These are phyloP conservation scores for Tholera decimalis DNA, from an alignment of 2,888 invertebrate species.

Conservation along the genomic window DNA sequence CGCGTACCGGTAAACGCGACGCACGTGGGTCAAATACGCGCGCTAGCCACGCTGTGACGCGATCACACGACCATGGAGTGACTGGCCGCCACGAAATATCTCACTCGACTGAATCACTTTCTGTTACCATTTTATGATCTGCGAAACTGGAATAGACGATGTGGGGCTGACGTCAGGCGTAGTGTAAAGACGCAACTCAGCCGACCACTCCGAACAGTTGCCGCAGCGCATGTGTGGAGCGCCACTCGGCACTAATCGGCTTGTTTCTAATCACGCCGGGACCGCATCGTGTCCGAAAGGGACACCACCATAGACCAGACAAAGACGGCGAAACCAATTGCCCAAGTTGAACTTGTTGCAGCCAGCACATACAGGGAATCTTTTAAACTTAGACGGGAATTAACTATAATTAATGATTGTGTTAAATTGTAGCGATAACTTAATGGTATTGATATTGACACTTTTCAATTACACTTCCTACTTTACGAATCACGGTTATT, in stretches of 20 bases:
- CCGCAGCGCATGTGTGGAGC: constrained; percentile 80
- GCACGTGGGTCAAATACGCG: constrained; percentile 79
- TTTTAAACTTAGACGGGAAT: constrained; percentile 37
- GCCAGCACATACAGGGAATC: constrained; percentile 47
- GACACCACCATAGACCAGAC: constrained; percentile 63
- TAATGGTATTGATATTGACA: constrained; percentile 2
- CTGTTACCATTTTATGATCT: constrained; percentile 84
- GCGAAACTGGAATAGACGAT: constrained; percentile 80
- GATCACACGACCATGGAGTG: constrained; percentile 60
- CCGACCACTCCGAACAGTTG: constrained; percentile 74
- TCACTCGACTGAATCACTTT: constrained; percentile 85
- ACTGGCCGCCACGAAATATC: constrained; percentile 75
- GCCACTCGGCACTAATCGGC: constrained; percentile 16
- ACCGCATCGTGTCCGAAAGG: constrained; percentile 54
- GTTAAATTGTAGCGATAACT: constrained; percentile 1
- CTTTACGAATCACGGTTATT: constrained; percentile 4
- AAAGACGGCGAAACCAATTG: constrained; percentile 65
- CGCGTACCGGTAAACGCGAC: constrained; percentile 78
- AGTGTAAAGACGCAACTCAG: constrained; percentile 69
- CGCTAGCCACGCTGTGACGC: constrained; percentile 59
- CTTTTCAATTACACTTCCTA: constrained; percentile 15
- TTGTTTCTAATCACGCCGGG: constrained; percentile 41
- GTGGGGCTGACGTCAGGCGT: constrained; percentile 74
- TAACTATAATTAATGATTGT: constrained; percentile 11
- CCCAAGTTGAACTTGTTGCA: constrained; percentile 55